Base-by-base conservation (phyloP, 2,888 invertebrate species). In the Acanthoscelides obtectus region DNA sequence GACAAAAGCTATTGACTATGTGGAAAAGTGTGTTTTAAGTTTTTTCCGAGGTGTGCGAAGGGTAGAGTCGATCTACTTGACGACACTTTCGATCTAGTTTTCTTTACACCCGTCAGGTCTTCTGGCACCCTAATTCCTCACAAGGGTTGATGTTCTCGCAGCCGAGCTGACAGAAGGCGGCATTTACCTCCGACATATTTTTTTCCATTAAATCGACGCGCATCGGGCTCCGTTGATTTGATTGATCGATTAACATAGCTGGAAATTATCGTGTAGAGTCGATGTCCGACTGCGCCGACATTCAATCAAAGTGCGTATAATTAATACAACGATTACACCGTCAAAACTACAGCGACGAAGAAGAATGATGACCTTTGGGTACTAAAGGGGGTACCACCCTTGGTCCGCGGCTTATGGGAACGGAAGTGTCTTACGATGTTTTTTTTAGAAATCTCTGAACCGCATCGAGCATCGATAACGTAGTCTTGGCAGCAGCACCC, bases 261-360 rank as follows among this genome's bases (percentile, higher is more conserved):
- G 45, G 45, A 45, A 45, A 45, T 45, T 45, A 45, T 45, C 45
- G 45, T 45, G 45, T 45, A 45, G 45, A 45, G 45, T 12, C 17
- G 45, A 45, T 12, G 12, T 45, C 45, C 45, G 45, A 45, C 45
- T 45, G 45, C 67, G 73, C 73, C 70, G 71, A 70, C 72, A 69
- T 74, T 73, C 74, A 74, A 73, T 74, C 74, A 72, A 69, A 69
- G 27, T 67, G 68, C 69, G 69, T 73, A 73, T 74, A 74, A 74
- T 74, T 74, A 74, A 74, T 74, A 68, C 71, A 69, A 70, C 72
- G 74, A 74, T 74, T 74, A 73, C 73, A 72, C 74, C 73, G 70
- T 74, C 74, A 74, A 72, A 73, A 72, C 69, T 70, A 67, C 68
- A 71, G 74, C 72, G 45, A 45, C n/a, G n/a, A 45, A 72, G 67